These are phyloP conservation scores for Strigamia maritima DNA, from an alignment of 2,888 invertebrate genomes.

Conservation along the genomic window DNA sequence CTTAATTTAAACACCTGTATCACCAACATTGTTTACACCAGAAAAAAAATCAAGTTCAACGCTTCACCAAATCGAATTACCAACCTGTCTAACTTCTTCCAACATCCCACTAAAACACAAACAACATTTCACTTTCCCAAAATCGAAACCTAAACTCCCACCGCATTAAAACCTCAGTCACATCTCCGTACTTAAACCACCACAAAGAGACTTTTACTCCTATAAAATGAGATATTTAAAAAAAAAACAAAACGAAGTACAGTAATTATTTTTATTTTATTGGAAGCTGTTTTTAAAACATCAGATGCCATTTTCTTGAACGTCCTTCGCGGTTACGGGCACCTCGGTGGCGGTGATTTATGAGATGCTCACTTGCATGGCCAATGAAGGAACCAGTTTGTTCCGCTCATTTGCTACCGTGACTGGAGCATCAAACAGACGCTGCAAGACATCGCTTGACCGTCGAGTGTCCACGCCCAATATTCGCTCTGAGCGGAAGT, in stretches of 20 bases:
- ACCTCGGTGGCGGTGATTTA: conserved; percentile 35
- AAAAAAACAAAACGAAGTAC: neutral
- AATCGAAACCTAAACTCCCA: neutral
- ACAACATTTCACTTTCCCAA: neutral
- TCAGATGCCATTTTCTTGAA: neutral
- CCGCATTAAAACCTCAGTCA: neutral
- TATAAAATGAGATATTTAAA: neutral
- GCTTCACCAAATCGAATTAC: too few species aligned
- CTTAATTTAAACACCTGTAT: too few species aligned
- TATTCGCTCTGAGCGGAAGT: conserved; percentile 9
- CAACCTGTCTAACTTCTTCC: too few species aligned
- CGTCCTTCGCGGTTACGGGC: conserved; percentile 9
- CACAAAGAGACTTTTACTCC: neutral
- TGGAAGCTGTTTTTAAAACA: neutral
- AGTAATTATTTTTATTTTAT: neutral
- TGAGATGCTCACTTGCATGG: conserved; percentile 28
- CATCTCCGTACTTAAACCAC: neutral
- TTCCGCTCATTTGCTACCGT: conserved; percentile 26
- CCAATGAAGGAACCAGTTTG: conserved; percentile 34
- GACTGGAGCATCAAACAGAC: conserved; percentile 25
- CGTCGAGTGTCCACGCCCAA: conserved; percentile 10
- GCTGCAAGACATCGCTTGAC: conserved; percentile 29
- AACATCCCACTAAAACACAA: too few species aligned
- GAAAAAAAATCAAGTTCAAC: too few species aligned
- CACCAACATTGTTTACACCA: too few species aligned